Percentiles rank a stretch among this genome's conserved stretches.
phyloP scores from a whole-genome alignment of 2,888 invertebrate genomes.

The Lithophane socia region DNA sequence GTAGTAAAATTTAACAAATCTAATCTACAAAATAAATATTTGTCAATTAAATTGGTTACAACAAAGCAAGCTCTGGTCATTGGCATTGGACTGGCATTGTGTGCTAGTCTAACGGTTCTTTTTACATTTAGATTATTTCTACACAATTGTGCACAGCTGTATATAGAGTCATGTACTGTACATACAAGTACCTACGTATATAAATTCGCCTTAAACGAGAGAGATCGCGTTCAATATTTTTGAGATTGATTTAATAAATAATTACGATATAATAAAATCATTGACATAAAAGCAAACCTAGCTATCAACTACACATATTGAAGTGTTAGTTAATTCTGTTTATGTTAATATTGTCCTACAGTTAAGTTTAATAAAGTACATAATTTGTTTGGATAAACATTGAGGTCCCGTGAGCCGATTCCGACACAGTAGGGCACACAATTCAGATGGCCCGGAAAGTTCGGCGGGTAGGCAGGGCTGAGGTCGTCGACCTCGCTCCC shows the following conservation, averaged over 20 bases:
- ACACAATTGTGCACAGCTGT: conserved; percentile 54
- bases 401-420: conserved; percentile 51
- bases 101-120: conserved; percentile 64
- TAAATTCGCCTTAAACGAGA: background rate
- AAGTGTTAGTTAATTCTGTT: background rate
- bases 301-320: background rate
- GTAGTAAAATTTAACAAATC: conserved; percentile 16
- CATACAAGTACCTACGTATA: background rate
- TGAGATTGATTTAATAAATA: background rate
- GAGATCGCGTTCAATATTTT: background rate
- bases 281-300: background rate
- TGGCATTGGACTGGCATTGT: conserved; percentile 68
- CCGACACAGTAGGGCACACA: conserved; percentile 63
- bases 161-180: conserved; percentile 13
- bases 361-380: conserved; percentile 28
- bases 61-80: conserved; percentile 63
- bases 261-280: background rate
- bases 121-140: conserved; percentile 63
- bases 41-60: conserved; percentile 53
- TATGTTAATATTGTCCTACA: conserved; percentile 17
- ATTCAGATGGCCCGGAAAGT: conserved; percentile 80
- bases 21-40: conserved; percentile 49
- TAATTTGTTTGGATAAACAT: conserved; percentile 54
- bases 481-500: conserved; percentile 86
- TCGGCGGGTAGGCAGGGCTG: conserved; percentile 77